Percentiles rank a stretch among this genome's conserved stretches.
Conservation (phyloP, 2,888 invertebrate species). For the Germaria angustata region DNA sequence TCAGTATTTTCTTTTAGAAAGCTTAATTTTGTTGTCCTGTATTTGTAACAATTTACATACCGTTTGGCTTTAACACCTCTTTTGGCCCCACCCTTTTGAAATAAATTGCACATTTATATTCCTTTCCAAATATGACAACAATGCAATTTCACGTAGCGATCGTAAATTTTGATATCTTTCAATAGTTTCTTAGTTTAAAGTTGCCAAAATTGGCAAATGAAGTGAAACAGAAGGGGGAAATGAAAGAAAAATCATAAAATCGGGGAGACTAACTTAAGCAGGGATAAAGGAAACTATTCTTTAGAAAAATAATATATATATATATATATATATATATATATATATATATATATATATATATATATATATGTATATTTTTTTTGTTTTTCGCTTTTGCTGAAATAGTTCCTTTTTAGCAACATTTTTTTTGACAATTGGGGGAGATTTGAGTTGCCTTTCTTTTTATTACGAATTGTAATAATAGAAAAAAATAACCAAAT, state of each 20-base stretch:
- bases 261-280: slow-evolving; percentile 3
- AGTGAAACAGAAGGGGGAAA: slow-evolving; percentile 7
- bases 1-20: too few relatives aligned
- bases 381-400: too few relatives aligned
- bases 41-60: too few relatives aligned
- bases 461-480: background rate
- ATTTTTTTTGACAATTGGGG: slow-evolving; percentile 25
- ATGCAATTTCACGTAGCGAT: slow-evolving; percentile 62
- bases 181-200: slow-evolving; percentile 41
- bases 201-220: slow-evolving; percentile 17
- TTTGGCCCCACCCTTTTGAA: background rate
- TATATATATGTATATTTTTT: too few relatives aligned
- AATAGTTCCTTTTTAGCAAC: too few relatives aligned
- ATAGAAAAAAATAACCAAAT: background rate
- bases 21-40: too few relatives aligned
- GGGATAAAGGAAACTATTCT: background rate
- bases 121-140: slow-evolving; percentile 50
- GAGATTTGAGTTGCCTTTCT: slow-evolving; percentile 19
- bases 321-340: too few relatives aligned
- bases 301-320: too few relatives aligned
- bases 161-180: slow-evolving; percentile 65
- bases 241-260: slow-evolving; percentile 41
- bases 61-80: background rate
- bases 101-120: slow-evolving; percentile 12
- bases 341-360: too few relatives aligned